phyloP scores from a whole-genome alignment of 2,113 vertebrate species.

The sheep (Ovis aries) region DNA sequence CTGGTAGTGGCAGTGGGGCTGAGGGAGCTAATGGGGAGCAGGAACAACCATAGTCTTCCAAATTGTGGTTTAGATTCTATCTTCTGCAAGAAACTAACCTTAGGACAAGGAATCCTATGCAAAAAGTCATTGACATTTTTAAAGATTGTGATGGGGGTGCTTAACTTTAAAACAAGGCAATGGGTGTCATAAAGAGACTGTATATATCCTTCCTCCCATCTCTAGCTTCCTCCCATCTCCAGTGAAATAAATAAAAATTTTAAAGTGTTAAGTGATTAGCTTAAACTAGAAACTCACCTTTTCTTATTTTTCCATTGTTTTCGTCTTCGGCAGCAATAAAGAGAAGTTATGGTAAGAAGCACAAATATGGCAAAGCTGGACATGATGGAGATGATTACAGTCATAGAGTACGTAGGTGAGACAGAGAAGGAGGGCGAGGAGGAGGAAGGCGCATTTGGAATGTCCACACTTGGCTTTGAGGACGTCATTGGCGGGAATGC shows the following conservation, averaged over 20 bases:
- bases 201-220: not conserved
- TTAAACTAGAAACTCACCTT: conserved; percentile 78
- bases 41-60: not conserved
- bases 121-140: not conserved
- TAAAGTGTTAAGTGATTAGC: not conserved
- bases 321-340: conserved; percentile 85
- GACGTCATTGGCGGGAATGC: conserved; percentile 76
- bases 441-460: conserved; percentile 71
- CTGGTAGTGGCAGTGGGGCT: not conserved
- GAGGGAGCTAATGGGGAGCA: not conserved
- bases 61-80: not conserved
- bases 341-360: conserved; percentile 81
- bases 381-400: conserved; percentile 89
- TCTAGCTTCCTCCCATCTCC: not conserved
- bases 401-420: conserved; percentile 93
- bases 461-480: conserved; percentile 76
- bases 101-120: not conserved
- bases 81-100: not conserved
- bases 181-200: not conserved
- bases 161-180: not conserved
- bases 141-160: not conserved
- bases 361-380: conserved; percentile 83
- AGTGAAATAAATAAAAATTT: not conserved
- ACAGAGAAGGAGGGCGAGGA: conserved; percentile 67
- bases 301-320: conserved; percentile 90